Evolutionary conservation across 1,140 invertebrate genomes (phyloP).

Genomic region (Drosophila repletoides): DNA sequence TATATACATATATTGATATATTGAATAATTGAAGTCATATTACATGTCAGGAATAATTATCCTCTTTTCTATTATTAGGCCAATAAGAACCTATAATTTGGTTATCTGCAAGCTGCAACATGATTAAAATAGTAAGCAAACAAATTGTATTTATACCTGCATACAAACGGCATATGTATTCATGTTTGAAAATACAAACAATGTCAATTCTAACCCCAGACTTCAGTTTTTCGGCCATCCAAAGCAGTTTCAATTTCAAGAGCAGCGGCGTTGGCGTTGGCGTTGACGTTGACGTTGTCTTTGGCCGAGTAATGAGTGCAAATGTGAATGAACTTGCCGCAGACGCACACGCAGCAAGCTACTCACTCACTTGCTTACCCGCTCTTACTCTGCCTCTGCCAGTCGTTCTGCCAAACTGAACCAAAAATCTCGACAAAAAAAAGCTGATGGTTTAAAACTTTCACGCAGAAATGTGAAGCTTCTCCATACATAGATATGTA

Average conservation of each 20-base stretch:
- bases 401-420: slow-evolving; percentile 1
- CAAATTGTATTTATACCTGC: no score
- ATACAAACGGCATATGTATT: no score
- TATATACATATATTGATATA: no score
- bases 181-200: no score
- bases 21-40: no score
- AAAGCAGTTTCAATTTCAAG: slow-evolving; percentile 46
- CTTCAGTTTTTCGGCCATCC: slow-evolving; percentile 7
- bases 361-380: slow-evolving; percentile 27
- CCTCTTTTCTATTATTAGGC: slow-evolving; percentile 4
- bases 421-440: slow-evolving; percentile 51
- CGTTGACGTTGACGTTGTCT: slow-evolving; percentile 15
- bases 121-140: no score
- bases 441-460: slow-evolving; percentile 63
- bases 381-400: slow-evolving; percentile 8
- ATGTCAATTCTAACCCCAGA: no score
- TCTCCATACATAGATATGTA: neutral
- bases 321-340: slow-evolving; percentile 77
- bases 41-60: no score
- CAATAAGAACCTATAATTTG: slow-evolving; percentile 40
- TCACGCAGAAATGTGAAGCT: slow-evolving; percentile 54
- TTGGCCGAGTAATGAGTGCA: slow-evolving; percentile 78
- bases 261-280: slow-evolving; percentile 18
- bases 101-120: slow-evolving; percentile 49
- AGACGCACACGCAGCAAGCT: slow-evolving; percentile 65